phyloP scores from a whole-genome alignment of 2,113 vertebrate genomes.

The Microtus richardsoni region DNA sequence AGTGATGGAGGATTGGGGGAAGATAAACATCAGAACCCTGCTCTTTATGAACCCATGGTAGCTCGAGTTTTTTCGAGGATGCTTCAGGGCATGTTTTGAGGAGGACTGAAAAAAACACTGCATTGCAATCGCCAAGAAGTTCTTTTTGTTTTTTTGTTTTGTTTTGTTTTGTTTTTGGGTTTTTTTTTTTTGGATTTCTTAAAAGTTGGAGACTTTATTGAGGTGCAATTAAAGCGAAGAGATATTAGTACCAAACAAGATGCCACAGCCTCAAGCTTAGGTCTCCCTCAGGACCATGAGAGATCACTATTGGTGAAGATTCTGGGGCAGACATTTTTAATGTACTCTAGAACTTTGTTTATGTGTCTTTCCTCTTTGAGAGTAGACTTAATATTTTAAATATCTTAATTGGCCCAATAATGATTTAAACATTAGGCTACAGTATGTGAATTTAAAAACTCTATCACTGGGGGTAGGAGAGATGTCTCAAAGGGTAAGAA shows the following conservation, averaged over 20 bases:
- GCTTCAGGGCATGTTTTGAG: background rate
- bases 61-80: background rate
- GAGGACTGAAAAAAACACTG: background rate
- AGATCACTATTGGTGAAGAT: background rate
- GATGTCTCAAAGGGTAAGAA: too few species aligned
- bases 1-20: background rate
- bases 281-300: background rate
- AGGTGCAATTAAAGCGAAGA: background rate
- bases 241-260: background rate
- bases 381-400: conserved; percentile 37
- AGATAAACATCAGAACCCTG: background rate
- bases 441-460: background rate
- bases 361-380: background rate
- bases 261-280: background rate
- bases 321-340: background rate
- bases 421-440: background rate
- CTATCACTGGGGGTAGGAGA: background rate
- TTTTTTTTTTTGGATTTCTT: background rate
- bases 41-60: background rate
- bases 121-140: background rate
- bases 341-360: background rate
- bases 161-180: too few species aligned
- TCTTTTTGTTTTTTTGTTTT: background rate
- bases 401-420: background rate
- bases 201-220: background rate